Evolutionary conservation across 2,113 vertebrate species (phyloP), one percentile per base, ranked within the genome.

Genomic region (Seriola quinqueradiata): DNA sequence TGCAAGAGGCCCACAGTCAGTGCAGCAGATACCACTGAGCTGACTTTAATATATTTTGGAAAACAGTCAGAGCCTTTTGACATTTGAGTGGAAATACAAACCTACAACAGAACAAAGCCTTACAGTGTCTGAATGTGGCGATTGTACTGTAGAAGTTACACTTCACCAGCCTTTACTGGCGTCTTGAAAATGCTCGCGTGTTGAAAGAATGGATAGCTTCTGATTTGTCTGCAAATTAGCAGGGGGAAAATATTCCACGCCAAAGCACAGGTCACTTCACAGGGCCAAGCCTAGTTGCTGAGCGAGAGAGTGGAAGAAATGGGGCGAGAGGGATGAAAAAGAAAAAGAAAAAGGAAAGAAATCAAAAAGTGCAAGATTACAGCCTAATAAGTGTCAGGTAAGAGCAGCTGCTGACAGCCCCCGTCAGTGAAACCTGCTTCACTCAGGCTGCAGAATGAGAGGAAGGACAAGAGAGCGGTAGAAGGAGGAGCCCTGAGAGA

Each of bases 351-450:
- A 50, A 7, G 17, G 9, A 21, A 25, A 4, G 58, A 81, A 66
- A 82, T 58, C 38, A 8, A 75, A 83, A 89, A 61, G 13, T 65
- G 0, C 38, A 64, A 74, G 65, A 88, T 83, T 73, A 76, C 14
- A 57, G 68, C 38, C 46, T 75, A 79, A 67, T 55, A 88, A 79
- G 88, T 87, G 85, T 84, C 40, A 28, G 73, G 38, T 48, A 88
- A 38, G 19, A 46, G 73, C 77, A 81, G 64, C 68, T 66, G 63
- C 54, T 80, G 79, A 83, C 84, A 74, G 74, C 32, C 8, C 8
- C 21, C 63, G 74, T 36, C 81, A 19, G 36, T 55, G 50, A 81
- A 72, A 83, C 32, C 66, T 90, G 66, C 70, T 57, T 58, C 66
- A 74, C 13, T 32, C 1, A 12, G 17, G 25, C 61, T 65, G 59